A percentile compares a stretch with the other conserved stretches of the same genome.
Evolutionary conservation across 2,888 invertebrate genomes (phyloP).

Genomic region (Seira ritae): DNA sequence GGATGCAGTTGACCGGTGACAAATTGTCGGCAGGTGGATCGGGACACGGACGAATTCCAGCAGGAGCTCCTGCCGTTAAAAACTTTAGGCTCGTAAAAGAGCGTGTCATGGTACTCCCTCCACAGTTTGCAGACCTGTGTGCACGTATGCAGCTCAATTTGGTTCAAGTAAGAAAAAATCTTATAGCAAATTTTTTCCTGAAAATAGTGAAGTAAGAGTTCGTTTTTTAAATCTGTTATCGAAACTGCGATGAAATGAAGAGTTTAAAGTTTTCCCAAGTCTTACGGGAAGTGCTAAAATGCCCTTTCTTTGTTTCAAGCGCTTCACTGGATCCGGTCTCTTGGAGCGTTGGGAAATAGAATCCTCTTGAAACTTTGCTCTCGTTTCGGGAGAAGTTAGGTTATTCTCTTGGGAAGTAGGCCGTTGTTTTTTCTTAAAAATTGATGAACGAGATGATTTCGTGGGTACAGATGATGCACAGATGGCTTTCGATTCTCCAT

Average conservation of each 20-base stretch:
- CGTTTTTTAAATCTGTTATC: background rate
- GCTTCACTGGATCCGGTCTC: background rate
- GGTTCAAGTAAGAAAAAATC: slow-evolving; percentile 51
- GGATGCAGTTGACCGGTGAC: background rate
- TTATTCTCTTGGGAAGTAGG: slow-evolving; percentile 14
- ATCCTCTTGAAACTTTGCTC: background rate
- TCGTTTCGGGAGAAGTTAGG: background rate
- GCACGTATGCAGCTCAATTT: slow-evolving; percentile 48
- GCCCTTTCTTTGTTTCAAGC: slow-evolving; percentile 16
- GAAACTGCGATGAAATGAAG: slow-evolving; percentile 3
- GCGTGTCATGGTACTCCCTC: slow-evolving; percentile 50
- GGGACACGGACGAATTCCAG: slow-evolving; percentile 1
- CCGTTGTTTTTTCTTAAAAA: slow-evolving; percentile 22
- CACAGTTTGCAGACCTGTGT: slow-evolving; percentile 60
- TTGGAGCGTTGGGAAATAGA: background rate
- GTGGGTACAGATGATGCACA: slow-evolving; percentile 24
- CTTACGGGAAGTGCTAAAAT: slow-evolving; percentile 37
- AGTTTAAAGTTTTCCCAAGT: background rate
- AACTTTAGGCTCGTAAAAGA: slow-evolving; percentile 34
- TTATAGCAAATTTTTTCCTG: slow-evolving; percentile 44
- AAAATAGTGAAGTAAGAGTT: background rate
- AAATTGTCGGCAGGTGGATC: background rate
- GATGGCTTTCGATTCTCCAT: slow-evolving; percentile 8
- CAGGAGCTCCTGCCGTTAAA: slow-evolving; percentile 36
- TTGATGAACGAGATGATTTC: slow-evolving; percentile 27